Percentiles rank a stretch among this genome's conserved stretches.
Evolutionary conservation across 2,888 invertebrate genomes (phyloP).

Genomic region (Drosophila infuscata): DNA sequence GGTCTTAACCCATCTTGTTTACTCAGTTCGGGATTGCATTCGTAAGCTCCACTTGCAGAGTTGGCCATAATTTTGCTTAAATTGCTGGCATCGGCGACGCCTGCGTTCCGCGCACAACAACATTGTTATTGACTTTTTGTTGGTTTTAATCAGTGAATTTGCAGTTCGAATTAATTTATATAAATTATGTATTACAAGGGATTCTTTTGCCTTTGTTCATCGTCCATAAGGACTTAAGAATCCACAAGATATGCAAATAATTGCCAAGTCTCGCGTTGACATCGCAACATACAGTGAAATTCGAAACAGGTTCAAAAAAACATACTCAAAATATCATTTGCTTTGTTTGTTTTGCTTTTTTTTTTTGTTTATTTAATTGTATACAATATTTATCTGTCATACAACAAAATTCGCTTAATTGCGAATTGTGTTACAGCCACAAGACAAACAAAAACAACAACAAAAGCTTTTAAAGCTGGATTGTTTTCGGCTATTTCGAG

Average conservation of each 20-base stretch:
- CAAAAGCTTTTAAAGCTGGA: slow-evolving; percentile 35
- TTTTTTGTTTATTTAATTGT: slow-evolving; percentile 29
- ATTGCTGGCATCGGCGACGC: slow-evolving; percentile 44
- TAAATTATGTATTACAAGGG: slow-evolving; percentile 65
- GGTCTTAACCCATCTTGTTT: slow-evolving; percentile 51
- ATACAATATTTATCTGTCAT: slow-evolving; percentile 42
- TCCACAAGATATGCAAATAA: slow-evolving; percentile 37
- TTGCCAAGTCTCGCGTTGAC: slow-evolving; percentile 33
- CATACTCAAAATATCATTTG: slow-evolving; percentile 15
- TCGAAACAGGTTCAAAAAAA: slow-evolving; percentile 60
- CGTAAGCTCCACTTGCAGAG: slow-evolving; percentile 58
- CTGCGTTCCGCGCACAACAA: not conserved
- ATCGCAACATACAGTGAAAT: slow-evolving; percentile 15
- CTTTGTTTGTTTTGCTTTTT: slow-evolving; percentile 27
- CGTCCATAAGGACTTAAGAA: slow-evolving; percentile 20
- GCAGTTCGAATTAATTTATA: slow-evolving; percentile 57
- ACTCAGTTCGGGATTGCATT: slow-evolving; percentile 39
- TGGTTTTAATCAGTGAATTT: slow-evolving; percentile 53
- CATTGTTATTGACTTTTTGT: slow-evolving; percentile 57
- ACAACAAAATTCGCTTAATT: slow-evolving; percentile 57
- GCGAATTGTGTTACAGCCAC: slow-evolving; percentile 52
- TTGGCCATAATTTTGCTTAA: slow-evolving; percentile 62
- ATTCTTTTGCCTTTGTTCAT: slow-evolving; percentile 52
- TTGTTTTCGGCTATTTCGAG: slow-evolving; percentile 43
- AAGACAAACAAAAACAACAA: slow-evolving; percentile 6